Evolutionary conservation across 2,113 vertebrate genomes (phyloP).

Genomic region (Ophthalmolycus amberensis): DNA sequence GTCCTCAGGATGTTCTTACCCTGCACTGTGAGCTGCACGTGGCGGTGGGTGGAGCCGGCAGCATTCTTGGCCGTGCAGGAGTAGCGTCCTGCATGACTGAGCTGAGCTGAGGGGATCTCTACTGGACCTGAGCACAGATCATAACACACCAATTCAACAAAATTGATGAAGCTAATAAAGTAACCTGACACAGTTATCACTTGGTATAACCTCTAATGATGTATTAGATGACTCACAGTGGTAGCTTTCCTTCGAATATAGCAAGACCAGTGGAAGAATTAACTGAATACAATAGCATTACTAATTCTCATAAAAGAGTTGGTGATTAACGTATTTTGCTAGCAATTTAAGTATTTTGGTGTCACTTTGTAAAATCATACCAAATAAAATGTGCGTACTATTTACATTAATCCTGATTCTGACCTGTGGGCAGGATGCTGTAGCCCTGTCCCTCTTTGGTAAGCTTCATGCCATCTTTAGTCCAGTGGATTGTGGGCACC

Average conservation of each 20-base stretch:
- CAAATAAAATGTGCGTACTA: background rate
- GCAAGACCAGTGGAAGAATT: background rate
- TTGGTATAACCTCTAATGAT: background rate
- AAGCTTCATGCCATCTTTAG: slow-evolving; percentile 89
- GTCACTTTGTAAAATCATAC: background rate
- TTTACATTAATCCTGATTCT: background rate
- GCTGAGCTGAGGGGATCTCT: slow-evolving; percentile 87
- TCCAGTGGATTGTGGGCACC: slow-evolving; percentile 89
- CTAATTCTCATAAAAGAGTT: background rate
- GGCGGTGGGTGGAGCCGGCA: slow-evolving; percentile 90
- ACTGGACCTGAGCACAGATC: slow-evolving; percentile 84
- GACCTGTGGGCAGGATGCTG: slow-evolving; percentile 91
- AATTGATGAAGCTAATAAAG: background rate
- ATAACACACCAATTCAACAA: background rate
- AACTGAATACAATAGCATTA: background rate
- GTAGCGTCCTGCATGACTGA: slow-evolving; percentile 90
- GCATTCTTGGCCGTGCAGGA: slow-evolving; percentile 88
- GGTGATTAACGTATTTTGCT: background rate
- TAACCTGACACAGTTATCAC: background rate
- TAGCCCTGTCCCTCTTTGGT: slow-evolving; percentile 85
- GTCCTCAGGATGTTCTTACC: slow-evolving; percentile 79
- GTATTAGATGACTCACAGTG: background rate
- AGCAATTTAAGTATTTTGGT: background rate
- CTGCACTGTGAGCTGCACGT: slow-evolving; percentile 89
- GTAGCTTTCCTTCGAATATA: background rate